phyloP scores from a whole-genome alignment of 2,797 vertebrate genomes.

The Enteromius unitaeniatus region DNA sequence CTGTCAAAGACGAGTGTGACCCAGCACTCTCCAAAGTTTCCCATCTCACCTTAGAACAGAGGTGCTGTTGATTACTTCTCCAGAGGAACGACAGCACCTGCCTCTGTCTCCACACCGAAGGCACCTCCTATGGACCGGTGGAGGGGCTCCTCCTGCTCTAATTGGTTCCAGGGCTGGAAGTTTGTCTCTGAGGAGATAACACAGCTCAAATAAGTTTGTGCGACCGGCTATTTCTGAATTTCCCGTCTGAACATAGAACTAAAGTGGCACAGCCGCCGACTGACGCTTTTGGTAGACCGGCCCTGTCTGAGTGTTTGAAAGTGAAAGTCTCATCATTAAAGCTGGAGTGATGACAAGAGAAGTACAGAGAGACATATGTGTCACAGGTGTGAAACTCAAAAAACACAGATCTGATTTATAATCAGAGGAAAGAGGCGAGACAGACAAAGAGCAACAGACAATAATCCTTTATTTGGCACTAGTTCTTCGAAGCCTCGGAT shows the following conservation, averaged over 20 bases:
- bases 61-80: conserved; percentile 48
- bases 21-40: conserved; percentile 36
- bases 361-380: conserved; percentile 6
- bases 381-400: conserved; percentile 24
- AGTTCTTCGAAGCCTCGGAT: conserved; percentile 66
- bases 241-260: conserved; percentile 33
- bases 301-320: conserved; percentile 32
- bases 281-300: neutral
- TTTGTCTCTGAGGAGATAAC: conserved; percentile 25
- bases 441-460: neutral
- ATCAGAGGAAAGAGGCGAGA: neutral
- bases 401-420: neutral
- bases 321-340: conserved; percentile 38
- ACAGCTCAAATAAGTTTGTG: conserved; percentile 45
- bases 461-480: conserved; percentile 65
- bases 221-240: conserved; percentile 34
- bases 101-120: conserved; percentile 23
- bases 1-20: conserved; percentile 34
- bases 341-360: conserved; percentile 3
- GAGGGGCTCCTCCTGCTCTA: conserved; percentile 41
- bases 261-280: conserved; percentile 26
- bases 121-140: conserved; percentile 25
- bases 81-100: conserved; percentile 47
- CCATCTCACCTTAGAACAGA: conserved; percentile 28
- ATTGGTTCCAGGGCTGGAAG: conserved; percentile 50